Evolutionary conservation across 2,797 vertebrate species (phyloP).

Genomic region (Parauchenoglanis ngamensis): DNA sequence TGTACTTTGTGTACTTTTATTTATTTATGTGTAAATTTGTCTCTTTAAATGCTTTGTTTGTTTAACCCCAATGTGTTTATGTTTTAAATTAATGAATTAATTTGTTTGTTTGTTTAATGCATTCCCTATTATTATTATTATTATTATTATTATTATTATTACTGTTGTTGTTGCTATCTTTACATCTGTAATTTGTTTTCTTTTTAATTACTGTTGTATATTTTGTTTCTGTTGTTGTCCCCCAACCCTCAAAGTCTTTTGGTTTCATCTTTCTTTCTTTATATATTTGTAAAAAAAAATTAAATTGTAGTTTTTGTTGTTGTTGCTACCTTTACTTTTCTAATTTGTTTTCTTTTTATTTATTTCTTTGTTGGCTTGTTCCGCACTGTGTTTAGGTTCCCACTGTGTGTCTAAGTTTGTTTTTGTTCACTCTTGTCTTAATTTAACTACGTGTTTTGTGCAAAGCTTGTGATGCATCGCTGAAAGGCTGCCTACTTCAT

Average conservation of each 20-base stretch:
- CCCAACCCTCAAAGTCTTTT: no score
- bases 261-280: no score
- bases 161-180: no score
- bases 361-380: neutral
- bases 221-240: no score
- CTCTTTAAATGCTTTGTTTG: neutral
- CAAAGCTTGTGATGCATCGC: neutral
- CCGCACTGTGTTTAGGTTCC: neutral
- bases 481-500: neutral
- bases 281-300: no score
- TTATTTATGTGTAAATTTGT: neutral
- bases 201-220: no score
- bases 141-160: neutral
- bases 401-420: neutral
- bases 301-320: neutral
- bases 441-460: neutral
- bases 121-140: neutral
- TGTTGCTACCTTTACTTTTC: neutral
- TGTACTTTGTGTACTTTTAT: neutral
- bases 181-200: no score
- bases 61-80: neutral
- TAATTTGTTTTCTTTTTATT: neutral
- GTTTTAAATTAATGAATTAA: neutral
- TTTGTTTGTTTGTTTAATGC: neutral
- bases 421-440: neutral